Conservation (phyloP, 2,888 invertebrate genomes). For the Pantelozetes paolii region DNA sequence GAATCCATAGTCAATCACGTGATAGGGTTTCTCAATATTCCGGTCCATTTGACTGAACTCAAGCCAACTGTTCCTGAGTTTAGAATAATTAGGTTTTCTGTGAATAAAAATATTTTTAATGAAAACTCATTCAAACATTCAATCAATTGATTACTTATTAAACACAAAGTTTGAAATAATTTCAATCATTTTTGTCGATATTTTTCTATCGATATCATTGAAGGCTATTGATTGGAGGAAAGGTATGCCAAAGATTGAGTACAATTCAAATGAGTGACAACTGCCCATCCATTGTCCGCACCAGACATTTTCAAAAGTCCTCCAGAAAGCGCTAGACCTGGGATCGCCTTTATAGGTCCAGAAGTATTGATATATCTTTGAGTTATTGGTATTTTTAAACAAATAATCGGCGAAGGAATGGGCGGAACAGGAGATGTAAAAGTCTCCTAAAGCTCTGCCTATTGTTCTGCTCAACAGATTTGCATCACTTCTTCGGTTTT, state of each 20-base stretch:
- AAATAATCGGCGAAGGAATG: slow-evolving; percentile 23
- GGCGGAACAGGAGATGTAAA: slow-evolving; percentile 32
- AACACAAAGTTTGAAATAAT: slow-evolving; percentile 36
- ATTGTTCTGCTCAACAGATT: slow-evolving; percentile 25
- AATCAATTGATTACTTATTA: slow-evolving; percentile 22
- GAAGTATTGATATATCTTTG: slow-evolving; percentile 36
- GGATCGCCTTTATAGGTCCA: slow-evolving; percentile 39
- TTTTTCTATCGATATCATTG: slow-evolving; percentile 33
- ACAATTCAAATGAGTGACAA: slow-evolving; percentile 43
- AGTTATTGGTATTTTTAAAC: neutral
- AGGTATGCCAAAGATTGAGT: slow-evolving; percentile 39
- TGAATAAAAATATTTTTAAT: neutral
- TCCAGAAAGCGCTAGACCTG: slow-evolving; percentile 36
- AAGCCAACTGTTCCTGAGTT: neutral
- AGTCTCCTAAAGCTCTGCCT: slow-evolving; percentile 31
- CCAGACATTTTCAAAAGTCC: slow-evolving; percentile 34
- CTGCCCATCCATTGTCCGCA: slow-evolving; percentile 43
- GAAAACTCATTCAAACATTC: neutral
- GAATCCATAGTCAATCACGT: slow-evolving; percentile 5
- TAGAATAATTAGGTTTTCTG: no score
- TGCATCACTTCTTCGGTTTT: neutral
- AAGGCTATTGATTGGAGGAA: slow-evolving; percentile 32
- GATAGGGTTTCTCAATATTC: neutral
- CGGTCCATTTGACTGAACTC: neutral
- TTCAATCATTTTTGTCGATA: slow-evolving; percentile 39